These are phyloP conservation scores for Chlamydotis undulata DNA, from an alignment of 2,113 vertebrate genomes.

Conservation along the genomic window DNA sequence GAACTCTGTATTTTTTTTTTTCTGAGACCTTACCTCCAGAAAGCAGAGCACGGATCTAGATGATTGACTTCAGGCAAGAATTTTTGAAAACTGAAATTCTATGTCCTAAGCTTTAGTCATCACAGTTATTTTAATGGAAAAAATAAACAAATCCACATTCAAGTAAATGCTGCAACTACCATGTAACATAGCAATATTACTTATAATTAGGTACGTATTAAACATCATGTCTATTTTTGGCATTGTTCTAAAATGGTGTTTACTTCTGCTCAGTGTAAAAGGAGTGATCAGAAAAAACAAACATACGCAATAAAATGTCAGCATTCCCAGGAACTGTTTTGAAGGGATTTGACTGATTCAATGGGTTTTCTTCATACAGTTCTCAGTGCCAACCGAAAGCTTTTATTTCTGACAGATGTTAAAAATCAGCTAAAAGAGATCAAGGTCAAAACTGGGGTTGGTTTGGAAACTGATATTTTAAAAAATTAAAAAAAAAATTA, in stretches of 20 bases:
- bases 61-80: background rate
- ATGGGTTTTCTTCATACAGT: background rate
- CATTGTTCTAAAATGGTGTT: background rate
- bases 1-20: background rate
- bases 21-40: background rate
- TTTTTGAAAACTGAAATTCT: background rate
- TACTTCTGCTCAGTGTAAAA: background rate
- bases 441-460: background rate
- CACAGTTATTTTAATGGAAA: background rate
- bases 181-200: background rate
- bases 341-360: background rate
- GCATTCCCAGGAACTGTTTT: background rate
- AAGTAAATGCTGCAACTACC: background rate
- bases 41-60: background rate
- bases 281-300: background rate
- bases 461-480: background rate
- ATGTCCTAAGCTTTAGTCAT: background rate
- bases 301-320: background rate
- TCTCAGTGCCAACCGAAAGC: background rate
- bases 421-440: background rate
- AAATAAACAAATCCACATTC: background rate
- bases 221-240: background rate
- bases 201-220: background rate
- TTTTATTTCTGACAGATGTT: background rate
- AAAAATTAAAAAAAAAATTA: background rate